A percentile compares a stretch with the other conserved stretches of the same genome.
These are phyloP conservation scores for Drosophila mayri DNA, from an alignment of 1,140 invertebrate species.

Conservation along the genomic window DNA sequence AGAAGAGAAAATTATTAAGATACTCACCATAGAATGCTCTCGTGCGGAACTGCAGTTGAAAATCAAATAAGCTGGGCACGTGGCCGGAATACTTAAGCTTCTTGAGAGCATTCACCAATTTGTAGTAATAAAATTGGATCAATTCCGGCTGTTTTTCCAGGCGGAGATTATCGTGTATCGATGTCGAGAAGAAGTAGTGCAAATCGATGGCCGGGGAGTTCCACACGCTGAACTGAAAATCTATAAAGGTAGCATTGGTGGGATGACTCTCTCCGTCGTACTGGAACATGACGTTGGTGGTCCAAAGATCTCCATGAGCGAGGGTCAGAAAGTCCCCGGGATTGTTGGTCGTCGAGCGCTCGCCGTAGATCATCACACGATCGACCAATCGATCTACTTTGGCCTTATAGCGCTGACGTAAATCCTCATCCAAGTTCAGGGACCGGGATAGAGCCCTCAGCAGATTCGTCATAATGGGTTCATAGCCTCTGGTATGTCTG, in stretches of 20 bases:
- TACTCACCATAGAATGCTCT: slow-evolving; percentile 61
- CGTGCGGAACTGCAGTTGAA: slow-evolving; percentile 52
- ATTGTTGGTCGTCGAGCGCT: slow-evolving; percentile 51
- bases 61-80: slow-evolving; percentile 63
- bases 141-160: slow-evolving; percentile 39
- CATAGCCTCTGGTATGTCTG: not conserved
- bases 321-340: slow-evolving; percentile 86
- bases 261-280: slow-evolving; percentile 82
- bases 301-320: slow-evolving; percentile 88
- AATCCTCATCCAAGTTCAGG: not conserved
- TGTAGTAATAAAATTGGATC: slow-evolving; percentile 65
- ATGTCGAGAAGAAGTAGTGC: slow-evolving; percentile 23
- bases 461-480: not conserved
- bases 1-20: not conserved
- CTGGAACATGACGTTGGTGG: slow-evolving; percentile 88
- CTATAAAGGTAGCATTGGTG: slow-evolving; percentile 67
- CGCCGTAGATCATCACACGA: slow-evolving; percentile 56
- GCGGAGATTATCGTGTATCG: slow-evolving; percentile 11
- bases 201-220: slow-evolving; percentile 27
- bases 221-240: slow-evolving; percentile 41
- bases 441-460: not conserved
- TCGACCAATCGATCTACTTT: slow-evolving; percentile 52
- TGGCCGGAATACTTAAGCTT: slow-evolving; percentile 43
- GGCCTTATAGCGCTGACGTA: slow-evolving; percentile 35
- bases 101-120: slow-evolving; percentile 40